Percentiles rank a stretch among this genome's conserved stretches.
phyloP scores from a whole-genome alignment of 2,113 vertebrate genomes.

The Eulemur rufifrons region DNA sequence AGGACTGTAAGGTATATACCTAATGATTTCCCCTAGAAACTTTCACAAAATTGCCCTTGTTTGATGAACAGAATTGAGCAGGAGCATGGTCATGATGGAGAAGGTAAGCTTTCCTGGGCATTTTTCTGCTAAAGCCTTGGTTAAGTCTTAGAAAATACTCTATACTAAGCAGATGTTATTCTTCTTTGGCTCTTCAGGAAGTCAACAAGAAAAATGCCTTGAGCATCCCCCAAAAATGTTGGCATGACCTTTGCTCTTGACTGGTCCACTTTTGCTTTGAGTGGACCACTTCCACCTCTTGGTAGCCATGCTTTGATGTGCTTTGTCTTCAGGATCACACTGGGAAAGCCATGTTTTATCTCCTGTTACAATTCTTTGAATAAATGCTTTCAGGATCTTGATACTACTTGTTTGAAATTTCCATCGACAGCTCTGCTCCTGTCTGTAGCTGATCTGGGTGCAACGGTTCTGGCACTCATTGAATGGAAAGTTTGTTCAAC shows the following conservation, averaged over 20 bases:
- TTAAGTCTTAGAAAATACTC: background rate
- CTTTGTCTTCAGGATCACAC: background rate
- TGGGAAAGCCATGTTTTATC: background rate
- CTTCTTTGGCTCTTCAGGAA: background rate
- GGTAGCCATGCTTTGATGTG: background rate
- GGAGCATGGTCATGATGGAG: background rate
- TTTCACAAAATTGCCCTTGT: background rate
- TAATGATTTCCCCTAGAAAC: background rate
- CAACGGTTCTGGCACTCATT: background rate
- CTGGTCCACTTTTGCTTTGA: background rate
- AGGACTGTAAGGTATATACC: background rate
- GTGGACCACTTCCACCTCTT: background rate
- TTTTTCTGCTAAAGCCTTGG: background rate
- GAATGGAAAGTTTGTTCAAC: background rate
- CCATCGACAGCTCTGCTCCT: background rate
- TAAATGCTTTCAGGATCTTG: background rate
- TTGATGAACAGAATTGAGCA: background rate
- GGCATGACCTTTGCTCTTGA: background rate
- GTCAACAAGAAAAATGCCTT: background rate
- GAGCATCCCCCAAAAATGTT: background rate
- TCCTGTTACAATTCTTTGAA: background rate
- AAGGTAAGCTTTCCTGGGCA: background rate
- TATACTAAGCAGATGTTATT: background rate
- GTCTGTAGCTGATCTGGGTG: background rate
- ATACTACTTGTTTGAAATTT: background rate